Percentiles rank a stretch among this genome's conserved stretches.
Conservation (phyloP, 2,113 vertebrate species). For the Pandion haliaetus region DNA sequence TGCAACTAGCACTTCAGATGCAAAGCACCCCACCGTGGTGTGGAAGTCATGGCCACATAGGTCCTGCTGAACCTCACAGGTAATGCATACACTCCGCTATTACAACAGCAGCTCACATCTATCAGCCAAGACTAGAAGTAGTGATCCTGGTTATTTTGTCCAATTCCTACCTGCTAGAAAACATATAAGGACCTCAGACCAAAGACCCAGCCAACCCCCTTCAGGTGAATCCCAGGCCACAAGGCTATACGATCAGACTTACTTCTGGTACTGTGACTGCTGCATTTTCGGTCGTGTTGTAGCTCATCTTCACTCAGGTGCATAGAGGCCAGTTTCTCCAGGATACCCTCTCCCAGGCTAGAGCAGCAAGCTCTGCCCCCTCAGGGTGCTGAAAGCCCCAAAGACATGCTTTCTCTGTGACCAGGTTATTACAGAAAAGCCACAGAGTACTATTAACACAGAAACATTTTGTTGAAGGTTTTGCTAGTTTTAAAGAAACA, state of each 20-base stretch:
- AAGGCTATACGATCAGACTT: not conserved
- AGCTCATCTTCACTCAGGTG: not conserved
- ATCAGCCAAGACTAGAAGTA: not conserved
- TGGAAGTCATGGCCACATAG: not conserved
- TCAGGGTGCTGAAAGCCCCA: not conserved
- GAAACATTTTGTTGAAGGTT: not conserved
- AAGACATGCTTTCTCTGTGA: not conserved
- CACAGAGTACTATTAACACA: not conserved
- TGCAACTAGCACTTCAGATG: not conserved
- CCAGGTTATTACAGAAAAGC: not conserved
- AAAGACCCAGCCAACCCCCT: not conserved
- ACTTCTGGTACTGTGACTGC: constrained; percentile 3
- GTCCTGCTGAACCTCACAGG: not conserved
- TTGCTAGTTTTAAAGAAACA: constrained; percentile 8
- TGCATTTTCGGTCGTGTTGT: constrained; percentile 14
- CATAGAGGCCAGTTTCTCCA: not conserved
- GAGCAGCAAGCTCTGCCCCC: not conserved
- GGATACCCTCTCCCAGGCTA: not conserved
- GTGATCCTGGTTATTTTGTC: not conserved
- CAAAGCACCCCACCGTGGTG: not conserved
- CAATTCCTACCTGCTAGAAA: not conserved
- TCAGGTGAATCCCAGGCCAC: not conserved
- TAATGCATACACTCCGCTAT: fast-evolving
- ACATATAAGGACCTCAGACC: not conserved
- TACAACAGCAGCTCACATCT: not conserved